Percentiles rank a stretch among this genome's conserved stretches.
Evolutionary conservation across 2,888 invertebrate species (phyloP).

Genomic region (Ectemnius lituratus): DNA sequence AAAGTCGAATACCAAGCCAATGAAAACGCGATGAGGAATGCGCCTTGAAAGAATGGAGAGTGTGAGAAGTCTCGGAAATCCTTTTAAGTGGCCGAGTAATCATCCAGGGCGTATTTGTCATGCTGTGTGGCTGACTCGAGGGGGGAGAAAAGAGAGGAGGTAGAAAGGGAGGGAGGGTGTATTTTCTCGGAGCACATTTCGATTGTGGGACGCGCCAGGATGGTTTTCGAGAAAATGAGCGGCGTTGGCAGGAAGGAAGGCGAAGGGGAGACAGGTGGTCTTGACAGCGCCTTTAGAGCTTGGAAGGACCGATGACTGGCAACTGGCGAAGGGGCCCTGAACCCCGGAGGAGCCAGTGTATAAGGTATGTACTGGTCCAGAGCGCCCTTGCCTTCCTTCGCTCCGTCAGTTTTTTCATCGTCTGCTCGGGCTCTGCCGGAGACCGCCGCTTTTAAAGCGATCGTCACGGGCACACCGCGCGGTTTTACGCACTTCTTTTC

Average conservation of each 20-base stretch:
- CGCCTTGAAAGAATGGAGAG: too few relatives aligned
- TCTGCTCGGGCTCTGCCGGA: constrained; percentile 57
- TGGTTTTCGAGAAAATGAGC: background rate
- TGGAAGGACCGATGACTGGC: constrained; percentile 63
- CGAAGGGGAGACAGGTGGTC: constrained; percentile 36
- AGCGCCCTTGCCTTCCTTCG: constrained; percentile 63
- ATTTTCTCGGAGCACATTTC: background rate
- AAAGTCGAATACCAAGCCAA: too few relatives aligned
- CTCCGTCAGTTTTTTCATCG: constrained; percentile 72
- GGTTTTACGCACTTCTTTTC: constrained; percentile 60
- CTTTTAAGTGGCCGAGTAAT: too few relatives aligned
- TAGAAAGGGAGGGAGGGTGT: too few relatives aligned
- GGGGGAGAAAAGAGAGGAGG: background rate
- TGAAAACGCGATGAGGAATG: too few relatives aligned
- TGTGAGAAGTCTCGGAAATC: too few relatives aligned
- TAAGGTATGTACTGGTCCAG: constrained; percentile 66
- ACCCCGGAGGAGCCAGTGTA: constrained; percentile 49
- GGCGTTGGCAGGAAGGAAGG: background rate
- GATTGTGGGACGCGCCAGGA: constrained; percentile 1
- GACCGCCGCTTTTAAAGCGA: constrained; percentile 63
- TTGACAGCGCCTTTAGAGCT: constrained; percentile 57
- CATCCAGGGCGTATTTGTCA: too few relatives aligned
- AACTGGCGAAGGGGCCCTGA: constrained; percentile 61
- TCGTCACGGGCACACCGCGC: constrained; percentile 64
- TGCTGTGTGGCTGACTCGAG: background rate